Base-by-base conservation (phyloP, 2,797 vertebrate genomes). In the Enteromius mattozi region DNA sequence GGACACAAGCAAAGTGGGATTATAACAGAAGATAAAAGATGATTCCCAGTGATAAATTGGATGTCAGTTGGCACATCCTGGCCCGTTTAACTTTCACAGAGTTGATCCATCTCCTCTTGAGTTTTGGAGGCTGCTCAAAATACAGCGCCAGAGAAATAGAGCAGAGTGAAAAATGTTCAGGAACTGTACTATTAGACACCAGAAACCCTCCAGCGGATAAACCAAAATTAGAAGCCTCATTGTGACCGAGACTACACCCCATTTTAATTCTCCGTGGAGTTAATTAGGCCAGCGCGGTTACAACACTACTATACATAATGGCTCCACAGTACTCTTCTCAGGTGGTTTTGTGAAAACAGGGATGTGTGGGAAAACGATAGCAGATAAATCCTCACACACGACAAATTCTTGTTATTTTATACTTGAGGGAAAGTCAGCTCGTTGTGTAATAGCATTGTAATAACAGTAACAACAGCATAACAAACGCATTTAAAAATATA, bases 121-220 rank as follows among this genome's bases (percentile, higher is more conserved):
- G 82, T 85, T 78, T 85, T 78, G 74, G 85, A 84, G 69, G 80
- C 83, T 80, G 59, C 80, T 81, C 61, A 86, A 80, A 86, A 83
- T 19, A 51, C 40, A 61, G 37, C 6, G 14, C 81, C 80, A 85
- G 45, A 68, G 83, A 90, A 90, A 78, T 93, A 89, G 94, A 93
- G 92, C 93, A 93, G 86, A 90, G 91, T 94, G 93, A 95, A 87
- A 93, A 93, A 95, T 92, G 92, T 93, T 93, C 91, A 91, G 89
- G 88, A 82, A 79, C 85, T 91, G 78, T 76, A 87, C 78, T 88
- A 90, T 92, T 90, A 92, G 90, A 91, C 92, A 86, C 90, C 87
- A 89, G 82, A 88, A 92, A 92, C 87, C 88, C 89, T 89, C 92
- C 91, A 88, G 91, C 86, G 93, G 92, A 92, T 70, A 87, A 80